Conservation (phyloP, 2,888 invertebrate genomes). For the Aporophyla nigra region DNA sequence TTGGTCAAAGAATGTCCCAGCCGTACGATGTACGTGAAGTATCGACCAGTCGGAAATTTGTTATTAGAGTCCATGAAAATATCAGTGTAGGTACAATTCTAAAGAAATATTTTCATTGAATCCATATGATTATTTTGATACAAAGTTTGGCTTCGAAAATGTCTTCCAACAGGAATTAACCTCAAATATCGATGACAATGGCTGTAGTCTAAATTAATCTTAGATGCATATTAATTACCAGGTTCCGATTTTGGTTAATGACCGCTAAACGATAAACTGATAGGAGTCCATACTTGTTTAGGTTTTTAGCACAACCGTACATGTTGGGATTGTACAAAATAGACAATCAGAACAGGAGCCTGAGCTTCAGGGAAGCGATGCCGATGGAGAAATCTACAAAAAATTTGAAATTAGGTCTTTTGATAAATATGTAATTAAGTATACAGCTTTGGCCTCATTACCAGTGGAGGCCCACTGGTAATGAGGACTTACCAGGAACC, state of each 20-base stretch:
- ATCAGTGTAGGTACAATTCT: background rate
- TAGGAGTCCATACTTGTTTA: background rate
- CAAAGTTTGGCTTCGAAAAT: too few relatives aligned
- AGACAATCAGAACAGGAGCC: background rate
- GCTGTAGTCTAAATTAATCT: slow-evolving; percentile 5
- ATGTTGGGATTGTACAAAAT: background rate
- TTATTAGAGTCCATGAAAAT: background rate
- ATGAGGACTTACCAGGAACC: too few relatives aligned
- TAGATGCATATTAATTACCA: slow-evolving; percentile 28
- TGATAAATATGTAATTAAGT: background rate
- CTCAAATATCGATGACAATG: slow-evolving; percentile 13
- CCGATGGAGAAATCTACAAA: background rate
- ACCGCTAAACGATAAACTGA: background rate
- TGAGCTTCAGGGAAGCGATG: background rate
- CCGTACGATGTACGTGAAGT: too few relatives aligned
- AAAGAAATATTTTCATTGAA: background rate
- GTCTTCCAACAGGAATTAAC: background rate
- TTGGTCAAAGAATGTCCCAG: too few relatives aligned
- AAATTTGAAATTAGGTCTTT: background rate
- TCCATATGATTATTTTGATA: background rate
- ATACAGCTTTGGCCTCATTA: background rate
- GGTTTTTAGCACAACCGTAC: background rate
- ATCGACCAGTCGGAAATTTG: too few relatives aligned
- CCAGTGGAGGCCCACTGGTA: too few relatives aligned
- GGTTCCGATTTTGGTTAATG: slow-evolving; percentile 2